Evolutionary conservation across 2,888 invertebrate genomes (phyloP), one percentile per base, ranked within the genome.

Genomic region (Toxonevra muliebris): DNA sequence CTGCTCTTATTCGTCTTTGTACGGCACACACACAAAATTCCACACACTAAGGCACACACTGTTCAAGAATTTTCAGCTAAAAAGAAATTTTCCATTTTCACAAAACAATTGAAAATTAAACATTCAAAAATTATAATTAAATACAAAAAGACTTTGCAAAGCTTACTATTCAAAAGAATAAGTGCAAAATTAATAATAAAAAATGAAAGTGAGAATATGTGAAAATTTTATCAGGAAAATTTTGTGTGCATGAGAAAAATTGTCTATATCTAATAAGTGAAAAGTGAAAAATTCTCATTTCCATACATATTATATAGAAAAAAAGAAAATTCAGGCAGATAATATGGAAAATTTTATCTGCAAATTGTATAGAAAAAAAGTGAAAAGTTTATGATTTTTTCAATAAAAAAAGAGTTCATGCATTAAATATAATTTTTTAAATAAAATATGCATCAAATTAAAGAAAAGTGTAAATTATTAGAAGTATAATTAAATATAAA

Each of bases 11-110:
- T 30, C 30, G 30, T 30, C 78, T 76, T 76, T 75, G 79, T 79
- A 76, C 79, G 79, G 74, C 66, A 58, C 64, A 61, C 43, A 60
- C 65, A 59, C 70, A 73, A 75, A 75, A 76, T 73, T 72, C 73
- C 71, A 72, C 57, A 61, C 60, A 66, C 52, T 71, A 68, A 74
- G 65, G 58, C 69, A 68, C 63, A 30, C 30, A 30, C 30, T 30
- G 30, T 30, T 30, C 30, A 71, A 63, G 61, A 71, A 74, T 70
- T 58, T 42, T 65, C 53, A 57, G 48, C 17, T 20, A 57, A 59
- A 67, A 63, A 54, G 54, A 62, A 62, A 43, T 59, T 58, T 30
- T 57, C 55, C 15, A 19, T 42, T 55, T 66, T 50, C 19, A 58
- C 53, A 43, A 53, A 59, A 52, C 52, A 48, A 43, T 59, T 41